phyloP scores from a whole-genome alignment of 1,140 invertebrate species.

The Spodoptera frugiperda region DNA sequence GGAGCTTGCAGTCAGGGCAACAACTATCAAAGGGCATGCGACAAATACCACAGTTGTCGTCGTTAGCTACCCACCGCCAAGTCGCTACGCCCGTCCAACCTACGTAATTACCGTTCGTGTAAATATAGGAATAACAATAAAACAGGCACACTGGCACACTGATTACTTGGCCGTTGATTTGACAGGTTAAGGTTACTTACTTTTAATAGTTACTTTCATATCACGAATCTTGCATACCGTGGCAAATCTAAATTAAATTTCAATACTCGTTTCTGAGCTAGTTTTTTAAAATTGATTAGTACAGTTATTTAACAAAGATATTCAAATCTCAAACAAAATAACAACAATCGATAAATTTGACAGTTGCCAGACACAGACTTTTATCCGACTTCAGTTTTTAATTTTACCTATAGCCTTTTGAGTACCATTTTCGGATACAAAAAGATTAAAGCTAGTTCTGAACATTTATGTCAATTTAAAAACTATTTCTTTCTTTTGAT shows the following conservation, averaged over 20 bases:
- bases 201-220: slow-evolving; percentile 83
- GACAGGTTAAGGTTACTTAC: slow-evolving; percentile 56
- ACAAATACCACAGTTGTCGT: slow-evolving; percentile 99
- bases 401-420: too few species aligned
- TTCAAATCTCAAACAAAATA: background rate
- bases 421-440: too few species aligned
- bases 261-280: background rate
- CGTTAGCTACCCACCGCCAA: slow-evolving; percentile 99
- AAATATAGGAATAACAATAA: slow-evolving; percentile 5
- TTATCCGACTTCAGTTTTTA: too few species aligned
- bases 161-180: background rate
- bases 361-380: too few species aligned
- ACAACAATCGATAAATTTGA: background rate
- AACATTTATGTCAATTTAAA: too few species aligned
- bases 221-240: slow-evolving; percentile 33
- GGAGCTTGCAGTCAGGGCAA: slow-evolving; percentile 99
- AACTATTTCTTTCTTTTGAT: too few species aligned
- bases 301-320: too few species aligned
- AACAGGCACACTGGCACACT: background rate
- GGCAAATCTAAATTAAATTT: background rate
- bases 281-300: background rate
- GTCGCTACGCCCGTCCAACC: slow-evolving; percentile 98
- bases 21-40: slow-evolving; percentile 99
- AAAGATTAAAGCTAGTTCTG: too few species aligned
- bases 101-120: slow-evolving; percentile 63